phyloP scores from a whole-genome alignment of 2,113 vertebrate species.

The Mesembrinibis cayennensis region DNA sequence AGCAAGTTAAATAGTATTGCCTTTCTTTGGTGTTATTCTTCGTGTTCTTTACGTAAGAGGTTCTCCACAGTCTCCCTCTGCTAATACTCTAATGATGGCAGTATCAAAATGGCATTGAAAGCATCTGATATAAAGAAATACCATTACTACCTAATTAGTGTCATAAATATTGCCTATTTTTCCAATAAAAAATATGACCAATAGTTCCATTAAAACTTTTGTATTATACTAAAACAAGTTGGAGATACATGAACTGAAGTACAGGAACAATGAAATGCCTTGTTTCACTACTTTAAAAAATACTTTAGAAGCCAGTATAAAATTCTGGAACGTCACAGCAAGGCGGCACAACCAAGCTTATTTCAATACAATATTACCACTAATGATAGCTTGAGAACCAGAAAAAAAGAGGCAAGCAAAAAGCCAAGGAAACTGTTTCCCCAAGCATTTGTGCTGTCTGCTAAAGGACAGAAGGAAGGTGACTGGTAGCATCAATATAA shows the following conservation, averaged over 20 bases:
- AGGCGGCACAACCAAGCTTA: slow-evolving; percentile 53
- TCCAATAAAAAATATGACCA: not conserved
- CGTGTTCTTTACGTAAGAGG: not conserved
- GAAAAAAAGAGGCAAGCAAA: slow-evolving; percentile 57
- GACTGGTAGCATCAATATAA: slow-evolving; percentile 78
- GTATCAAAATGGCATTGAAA: not conserved
- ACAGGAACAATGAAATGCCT: not conserved
- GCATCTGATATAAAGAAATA: not conserved
- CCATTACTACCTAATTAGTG: not conserved
- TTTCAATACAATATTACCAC: slow-evolving; percentile 62
- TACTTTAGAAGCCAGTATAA: not conserved
- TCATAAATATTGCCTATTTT: not conserved
- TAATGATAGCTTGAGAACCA: slow-evolving; percentile 56
- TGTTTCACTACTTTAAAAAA: not conserved
- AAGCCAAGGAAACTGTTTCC: slow-evolving; percentile 56
- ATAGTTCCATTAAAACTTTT: not conserved
- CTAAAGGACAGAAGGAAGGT: slow-evolving; percentile 66
- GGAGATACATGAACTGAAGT: not conserved
- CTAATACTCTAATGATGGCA: not conserved
- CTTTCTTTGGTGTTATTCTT: not conserved
- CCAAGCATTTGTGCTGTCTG: slow-evolving; percentile 73
- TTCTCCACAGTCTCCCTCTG: not conserved
- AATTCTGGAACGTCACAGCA: slow-evolving; percentile 8
- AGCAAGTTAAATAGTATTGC: not conserved
- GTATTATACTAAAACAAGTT: not conserved